A percentile compares a stretch with the other conserved stretches of the same genome.
These are phyloP conservation scores for Anoncus sp. DNA, from an alignment of 2,888 invertebrate genomes.

Conservation along the genomic window DNA sequence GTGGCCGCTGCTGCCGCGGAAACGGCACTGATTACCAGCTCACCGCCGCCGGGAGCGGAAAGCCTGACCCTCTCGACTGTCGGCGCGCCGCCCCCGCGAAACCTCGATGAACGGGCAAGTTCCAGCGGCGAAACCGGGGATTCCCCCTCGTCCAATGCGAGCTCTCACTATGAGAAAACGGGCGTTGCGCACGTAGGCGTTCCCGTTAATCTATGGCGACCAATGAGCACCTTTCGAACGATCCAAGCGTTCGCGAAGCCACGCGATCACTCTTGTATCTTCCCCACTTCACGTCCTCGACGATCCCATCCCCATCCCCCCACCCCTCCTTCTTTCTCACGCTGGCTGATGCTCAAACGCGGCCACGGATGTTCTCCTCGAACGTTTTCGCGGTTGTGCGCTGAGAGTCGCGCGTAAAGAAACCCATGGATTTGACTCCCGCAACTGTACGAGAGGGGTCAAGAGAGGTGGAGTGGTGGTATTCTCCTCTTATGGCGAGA, in stretches of 20 bases:
- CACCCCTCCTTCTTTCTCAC: constrained; percentile 7
- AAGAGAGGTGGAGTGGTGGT: constrained; percentile 56
- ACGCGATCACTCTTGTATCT: constrained; percentile 38
- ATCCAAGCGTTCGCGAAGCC: constrained; percentile 59
- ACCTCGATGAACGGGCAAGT: constrained; percentile 70
- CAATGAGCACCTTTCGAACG: constrained; percentile 67
- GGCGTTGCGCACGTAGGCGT: constrained; percentile 75
- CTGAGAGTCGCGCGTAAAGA: constrained; percentile 43
- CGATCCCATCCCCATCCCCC: constrained; percentile 23
- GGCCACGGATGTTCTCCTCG: constrained; percentile 44
- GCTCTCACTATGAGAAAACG: constrained; percentile 67
- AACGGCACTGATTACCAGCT: constrained; percentile 83
- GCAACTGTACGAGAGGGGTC: constrained; percentile 47
- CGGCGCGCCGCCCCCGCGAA: constrained; percentile 79
- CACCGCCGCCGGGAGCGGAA: constrained; percentile 75
- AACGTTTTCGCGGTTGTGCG: constrained; percentile 54
- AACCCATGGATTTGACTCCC: constrained; percentile 40
- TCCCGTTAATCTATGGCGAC: constrained; percentile 62
- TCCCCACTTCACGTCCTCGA: constrained; percentile 50
- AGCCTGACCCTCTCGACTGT: constrained; percentile 68
- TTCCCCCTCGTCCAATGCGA: constrained; percentile 75
- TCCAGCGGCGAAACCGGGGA: constrained; percentile 67
- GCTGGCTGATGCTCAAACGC: constrained; percentile 21
- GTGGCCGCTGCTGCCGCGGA: constrained; percentile 81
- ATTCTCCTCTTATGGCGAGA: constrained; percentile 53